Evolutionary conservation across 2,113 vertebrate species (phyloP).

Genomic region (Amia ocellicauda): DNA sequence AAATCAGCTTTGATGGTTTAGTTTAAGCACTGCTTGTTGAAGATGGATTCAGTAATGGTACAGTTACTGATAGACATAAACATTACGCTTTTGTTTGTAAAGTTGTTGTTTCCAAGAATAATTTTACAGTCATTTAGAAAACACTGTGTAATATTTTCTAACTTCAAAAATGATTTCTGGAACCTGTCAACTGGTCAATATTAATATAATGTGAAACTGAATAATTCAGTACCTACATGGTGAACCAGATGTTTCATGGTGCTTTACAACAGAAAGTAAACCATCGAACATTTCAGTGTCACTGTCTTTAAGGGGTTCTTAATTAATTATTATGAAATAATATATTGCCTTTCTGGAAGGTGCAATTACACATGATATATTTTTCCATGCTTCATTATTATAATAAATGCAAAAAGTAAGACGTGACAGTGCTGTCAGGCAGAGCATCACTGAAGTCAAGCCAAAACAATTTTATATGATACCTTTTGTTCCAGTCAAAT

Average conservation of each 20-base stretch:
- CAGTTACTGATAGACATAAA: slow-evolving; percentile 4
- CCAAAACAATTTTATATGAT: no score
- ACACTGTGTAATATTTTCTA: not conserved
- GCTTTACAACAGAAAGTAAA: not conserved
- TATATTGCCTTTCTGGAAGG: no score
- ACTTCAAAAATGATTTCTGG: not conserved
- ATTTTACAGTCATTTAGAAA: not conserved
- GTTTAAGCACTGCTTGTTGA: not conserved
- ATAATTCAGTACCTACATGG: no score
- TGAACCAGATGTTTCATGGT: not conserved
- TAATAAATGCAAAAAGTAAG: not conserved
- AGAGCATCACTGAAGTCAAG: no score
- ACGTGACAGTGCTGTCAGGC: no score
- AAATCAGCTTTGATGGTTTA: slow-evolving; percentile 14
- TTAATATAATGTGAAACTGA: not conserved
- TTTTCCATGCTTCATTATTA: no score
- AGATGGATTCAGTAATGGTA: not conserved
- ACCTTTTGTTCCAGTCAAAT: no score
- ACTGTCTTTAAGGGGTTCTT: no score
- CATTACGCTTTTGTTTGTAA: not conserved
- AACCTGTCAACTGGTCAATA: not conserved
- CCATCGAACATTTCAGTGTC: no score
- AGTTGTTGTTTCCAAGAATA: not conserved
- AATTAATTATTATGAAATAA: no score
- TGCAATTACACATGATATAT: no score